Conservation (phyloP, 2,797 vertebrate species). For the Lepilemur ruficaudatus region DNA sequence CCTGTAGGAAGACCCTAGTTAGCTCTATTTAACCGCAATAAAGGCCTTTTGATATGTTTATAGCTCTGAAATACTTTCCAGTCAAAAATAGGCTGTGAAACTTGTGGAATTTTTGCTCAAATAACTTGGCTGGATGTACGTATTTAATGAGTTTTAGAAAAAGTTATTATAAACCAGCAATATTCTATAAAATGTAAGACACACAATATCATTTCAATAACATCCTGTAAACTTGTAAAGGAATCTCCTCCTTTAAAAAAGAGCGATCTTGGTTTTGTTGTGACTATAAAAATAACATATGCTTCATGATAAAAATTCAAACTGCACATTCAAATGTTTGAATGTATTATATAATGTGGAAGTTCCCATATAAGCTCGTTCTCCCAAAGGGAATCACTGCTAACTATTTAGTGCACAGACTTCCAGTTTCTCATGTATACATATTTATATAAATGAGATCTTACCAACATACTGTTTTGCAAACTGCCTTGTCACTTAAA, state of each 20-base stretch:
- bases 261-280: background rate
- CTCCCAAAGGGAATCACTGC: background rate
- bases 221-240: background rate
- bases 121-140: background rate
- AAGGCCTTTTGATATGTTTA: background rate
- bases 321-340: background rate
- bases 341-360: background rate
- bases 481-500: constrained; percentile 26
- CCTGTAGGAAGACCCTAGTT: background rate
- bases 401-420: background rate
- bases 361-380: background rate
- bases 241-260: background rate
- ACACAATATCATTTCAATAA: background rate
- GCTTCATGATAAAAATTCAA: constrained; percentile 7
- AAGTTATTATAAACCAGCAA: background rate
- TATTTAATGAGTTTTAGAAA: background rate
- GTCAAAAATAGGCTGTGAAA: background rate
- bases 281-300: background rate
- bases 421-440: background rate
- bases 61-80: background rate
- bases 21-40: background rate
- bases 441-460: background rate
- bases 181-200: background rate
- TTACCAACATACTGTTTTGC: background rate
- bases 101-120: background rate